A percentile compares a stretch with the other conserved stretches of the same genome.
Evolutionary conservation across 2,888 invertebrate genomes (phyloP).

Genomic region (Andrena haemorrhoa): DNA sequence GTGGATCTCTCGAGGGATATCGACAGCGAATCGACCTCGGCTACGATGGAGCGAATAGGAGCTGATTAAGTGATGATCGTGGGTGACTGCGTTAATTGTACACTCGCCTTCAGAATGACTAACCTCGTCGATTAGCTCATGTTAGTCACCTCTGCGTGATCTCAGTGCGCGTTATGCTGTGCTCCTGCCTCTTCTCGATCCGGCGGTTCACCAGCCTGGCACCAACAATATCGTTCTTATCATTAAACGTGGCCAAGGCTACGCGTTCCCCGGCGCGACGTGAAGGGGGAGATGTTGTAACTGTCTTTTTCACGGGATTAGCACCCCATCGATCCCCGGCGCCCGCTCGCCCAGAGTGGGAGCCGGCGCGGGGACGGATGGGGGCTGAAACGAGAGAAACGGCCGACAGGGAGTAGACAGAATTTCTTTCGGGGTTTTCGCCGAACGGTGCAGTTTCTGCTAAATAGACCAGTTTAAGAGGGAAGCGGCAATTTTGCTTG

Average conservation of each 20-base stretch:
- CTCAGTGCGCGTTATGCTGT: constrained; percentile 89
- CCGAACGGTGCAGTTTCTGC: neutral
- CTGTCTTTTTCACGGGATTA: constrained; percentile 52
- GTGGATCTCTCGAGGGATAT: neutral
- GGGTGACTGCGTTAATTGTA: constrained; percentile 38
- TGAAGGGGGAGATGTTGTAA: constrained; percentile 39
- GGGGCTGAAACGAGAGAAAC: neutral
- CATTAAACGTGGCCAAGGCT: constrained; percentile 11
- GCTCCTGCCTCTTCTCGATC: constrained; percentile 89
- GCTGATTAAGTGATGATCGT: constrained; percentile 6
- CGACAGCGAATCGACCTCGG: neutral
- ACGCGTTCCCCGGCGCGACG: constrained; percentile 11
- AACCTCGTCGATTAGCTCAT: constrained; percentile 69
- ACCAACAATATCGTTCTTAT: constrained; percentile 70
- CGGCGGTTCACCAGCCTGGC: constrained; percentile 89
- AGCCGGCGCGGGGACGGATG: neutral
- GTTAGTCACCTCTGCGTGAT: constrained; percentile 88
- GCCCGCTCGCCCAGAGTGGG: neutral
- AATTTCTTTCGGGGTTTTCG: neutral
- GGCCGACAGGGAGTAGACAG: neutral
- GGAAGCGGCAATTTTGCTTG: neutral
- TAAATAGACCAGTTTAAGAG: neutral
- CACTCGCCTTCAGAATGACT: constrained; percentile 65
- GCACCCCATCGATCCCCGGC: neutral
- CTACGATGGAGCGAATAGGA: constrained; percentile 2